Evolutionary conservation across 2,888 invertebrate genomes (phyloP).

Genomic region (Eilema depressum): DNA sequence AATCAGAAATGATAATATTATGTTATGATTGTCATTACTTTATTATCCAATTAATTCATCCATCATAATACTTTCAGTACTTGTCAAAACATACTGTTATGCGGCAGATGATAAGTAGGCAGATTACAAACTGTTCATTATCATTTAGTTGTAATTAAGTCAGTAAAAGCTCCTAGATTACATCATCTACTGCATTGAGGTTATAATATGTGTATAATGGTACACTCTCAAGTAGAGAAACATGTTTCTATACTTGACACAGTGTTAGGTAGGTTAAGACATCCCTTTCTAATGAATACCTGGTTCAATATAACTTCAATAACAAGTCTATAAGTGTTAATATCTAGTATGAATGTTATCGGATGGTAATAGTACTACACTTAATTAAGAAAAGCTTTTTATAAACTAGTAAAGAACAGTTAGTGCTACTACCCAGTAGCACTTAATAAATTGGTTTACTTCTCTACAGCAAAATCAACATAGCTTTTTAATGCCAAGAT

Average conservation of each 20-base stretch:
- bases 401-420: too few species aligned
- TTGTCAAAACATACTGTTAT: background rate
- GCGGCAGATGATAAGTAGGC: background rate
- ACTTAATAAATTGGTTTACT: background rate
- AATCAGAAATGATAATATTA: constrained; percentile 2
- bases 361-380: background rate
- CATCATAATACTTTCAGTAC: background rate
- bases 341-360: background rate
- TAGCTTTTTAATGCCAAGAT: background rate
- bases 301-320: background rate
- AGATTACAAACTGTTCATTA: background rate
- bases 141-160: background rate
- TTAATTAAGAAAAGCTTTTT: background rate
- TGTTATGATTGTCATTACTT: background rate
- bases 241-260: background rate
- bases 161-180: background rate
- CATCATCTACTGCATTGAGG: background rate
- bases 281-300: constrained; percentile 1
- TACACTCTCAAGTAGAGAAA: background rate
- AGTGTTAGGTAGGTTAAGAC: background rate
- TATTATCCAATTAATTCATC: background rate
- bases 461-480: background rate
- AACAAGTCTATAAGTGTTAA: background rate
- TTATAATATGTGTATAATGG: background rate
- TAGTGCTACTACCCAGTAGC: background rate